These are phyloP conservation scores for Atopsyche davidsoni DNA, from an alignment of 1,140 invertebrate genomes.

Conservation along the genomic window DNA sequence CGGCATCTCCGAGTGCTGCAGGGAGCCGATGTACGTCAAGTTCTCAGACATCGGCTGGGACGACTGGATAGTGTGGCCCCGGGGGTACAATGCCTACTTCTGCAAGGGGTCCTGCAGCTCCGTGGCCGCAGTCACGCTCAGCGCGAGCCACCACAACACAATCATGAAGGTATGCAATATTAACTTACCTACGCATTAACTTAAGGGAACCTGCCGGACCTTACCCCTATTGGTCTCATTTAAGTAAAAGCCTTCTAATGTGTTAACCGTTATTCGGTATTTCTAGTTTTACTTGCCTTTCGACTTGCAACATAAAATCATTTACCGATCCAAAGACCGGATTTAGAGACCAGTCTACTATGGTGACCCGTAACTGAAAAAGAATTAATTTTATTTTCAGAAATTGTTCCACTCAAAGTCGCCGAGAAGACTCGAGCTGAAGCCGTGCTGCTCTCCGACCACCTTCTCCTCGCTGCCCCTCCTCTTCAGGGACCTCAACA, in stretches of 20 bases:
- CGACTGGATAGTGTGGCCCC: conserved; percentile 78
- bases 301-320: too few species aligned
- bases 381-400: conserved; percentile 55
- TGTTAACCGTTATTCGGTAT: too few species aligned
- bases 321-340: too few species aligned
- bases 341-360: too few species aligned
- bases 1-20: conserved; percentile 68
- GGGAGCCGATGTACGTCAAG: conserved; percentile 73
- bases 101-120: conserved; percentile 72
- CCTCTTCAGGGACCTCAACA: conserved; percentile 66
- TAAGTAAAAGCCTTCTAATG: too few species aligned
- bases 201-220: too few species aligned
- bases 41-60: conserved; percentile 82
- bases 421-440: conserved; percentile 50
- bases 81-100: conserved; percentile 77
- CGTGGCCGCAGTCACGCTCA: conserved; percentile 59
- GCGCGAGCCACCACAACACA: conserved; percentile 60
- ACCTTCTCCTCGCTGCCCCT: conserved; percentile 68
- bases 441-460: conserved; percentile 72
- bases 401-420: conserved; percentile 51
- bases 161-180: conserved; percentile 67
- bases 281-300: too few species aligned
- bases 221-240: too few species aligned
- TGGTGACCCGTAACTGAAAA: too few species aligned
- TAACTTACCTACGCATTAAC: too few species aligned